A percentile compares a stretch with the other conserved stretches of the same genome.
These are phyloP conservation scores for Tiphia femorata DNA, from an alignment of 2,888 invertebrate genomes.

Conservation along the genomic window DNA sequence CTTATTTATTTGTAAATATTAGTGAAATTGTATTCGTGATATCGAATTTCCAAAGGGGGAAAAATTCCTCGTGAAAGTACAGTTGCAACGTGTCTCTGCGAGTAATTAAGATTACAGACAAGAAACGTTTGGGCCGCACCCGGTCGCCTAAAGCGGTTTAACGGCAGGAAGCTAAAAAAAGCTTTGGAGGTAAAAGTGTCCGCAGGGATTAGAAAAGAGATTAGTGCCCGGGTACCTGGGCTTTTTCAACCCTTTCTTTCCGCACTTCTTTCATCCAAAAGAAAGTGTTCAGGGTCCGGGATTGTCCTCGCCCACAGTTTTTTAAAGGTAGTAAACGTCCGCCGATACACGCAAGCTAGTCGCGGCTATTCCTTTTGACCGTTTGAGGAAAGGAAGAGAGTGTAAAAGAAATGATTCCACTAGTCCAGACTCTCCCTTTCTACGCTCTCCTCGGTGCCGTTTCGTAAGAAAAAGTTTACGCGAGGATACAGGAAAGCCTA, in stretches of 20 bases:
- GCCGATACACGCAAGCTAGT: background rate
- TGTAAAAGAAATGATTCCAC: background rate
- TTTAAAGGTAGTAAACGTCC: slow-evolving; percentile 19
- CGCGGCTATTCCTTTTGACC: background rate
- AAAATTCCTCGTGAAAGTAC: too few species aligned
- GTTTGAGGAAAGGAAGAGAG: background rate
- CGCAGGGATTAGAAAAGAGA: slow-evolving; percentile 22
- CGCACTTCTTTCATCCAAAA: slow-evolving; percentile 19
- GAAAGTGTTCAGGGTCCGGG: slow-evolving; percentile 27
- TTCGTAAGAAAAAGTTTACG: background rate
- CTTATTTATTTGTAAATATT: too few species aligned
- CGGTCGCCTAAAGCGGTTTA: too few species aligned
- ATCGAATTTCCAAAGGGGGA: too few species aligned
- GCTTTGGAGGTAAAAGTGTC: slow-evolving; percentile 14
- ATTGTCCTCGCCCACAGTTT: slow-evolving; percentile 35
- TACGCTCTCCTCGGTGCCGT: background rate
- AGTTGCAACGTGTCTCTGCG: too few species aligned
- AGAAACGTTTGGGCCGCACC: too few species aligned
- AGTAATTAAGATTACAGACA: too few species aligned
- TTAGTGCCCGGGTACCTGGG: slow-evolving; percentile 43
- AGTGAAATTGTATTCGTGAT: too few species aligned
- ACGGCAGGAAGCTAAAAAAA: slow-evolving; percentile 15
- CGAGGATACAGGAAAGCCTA: too few species aligned
- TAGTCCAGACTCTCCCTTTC: background rate
- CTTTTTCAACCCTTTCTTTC: slow-evolving; percentile 47